A percentile compares a stretch with the other conserved stretches of the same genome.
These are phyloP conservation scores for Phyllotreta striolata DNA, from an alignment of 2,888 invertebrate genomes.

Conservation along the genomic window DNA sequence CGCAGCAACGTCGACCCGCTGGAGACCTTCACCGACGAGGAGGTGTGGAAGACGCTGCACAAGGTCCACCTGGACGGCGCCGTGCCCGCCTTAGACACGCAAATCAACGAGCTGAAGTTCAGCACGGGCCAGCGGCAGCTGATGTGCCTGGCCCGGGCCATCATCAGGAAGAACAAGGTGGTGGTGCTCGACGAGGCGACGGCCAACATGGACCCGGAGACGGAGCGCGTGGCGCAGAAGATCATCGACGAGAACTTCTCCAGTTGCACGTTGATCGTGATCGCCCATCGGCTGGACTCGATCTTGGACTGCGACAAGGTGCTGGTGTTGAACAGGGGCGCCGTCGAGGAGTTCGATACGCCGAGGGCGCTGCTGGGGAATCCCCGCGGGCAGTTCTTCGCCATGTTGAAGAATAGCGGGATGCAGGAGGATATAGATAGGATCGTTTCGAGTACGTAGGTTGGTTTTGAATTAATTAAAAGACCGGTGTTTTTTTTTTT, in stretches of 20 bases:
- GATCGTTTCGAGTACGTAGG: too few species aligned
- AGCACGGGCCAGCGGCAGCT: constrained; percentile 64
- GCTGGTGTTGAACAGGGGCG: constrained; percentile 64
- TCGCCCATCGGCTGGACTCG: constrained; percentile 60
- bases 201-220: constrained; percentile 65
- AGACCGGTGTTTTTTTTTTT: constrained; percentile 37
- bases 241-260: constrained; percentile 64
- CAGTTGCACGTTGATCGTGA: constrained; percentile 65
- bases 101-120: constrained; percentile 45
- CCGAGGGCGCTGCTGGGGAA: constrained; percentile 64
- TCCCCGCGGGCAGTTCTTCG: constrained; percentile 68
- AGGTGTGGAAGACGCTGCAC: constrained; percentile 51
- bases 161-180: constrained; percentile 63
- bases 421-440: constrained; percentile 6
- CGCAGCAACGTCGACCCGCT: constrained; percentile 57
- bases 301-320: constrained; percentile 65
- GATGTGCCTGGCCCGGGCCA: constrained; percentile 66
- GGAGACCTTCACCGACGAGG: constrained; percentile 47
- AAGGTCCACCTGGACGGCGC: constrained; percentile 58
- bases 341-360: constrained; percentile 50
- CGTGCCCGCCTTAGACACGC: constrained; percentile 51
- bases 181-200: constrained; percentile 68
- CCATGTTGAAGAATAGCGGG: constrained; percentile 75
- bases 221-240: constrained; percentile 65
- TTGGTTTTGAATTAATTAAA: background rate